These are phyloP conservation scores for Drosophila tani DNA, from an alignment of 1,140 invertebrate species.

Conservation along the genomic window DNA sequence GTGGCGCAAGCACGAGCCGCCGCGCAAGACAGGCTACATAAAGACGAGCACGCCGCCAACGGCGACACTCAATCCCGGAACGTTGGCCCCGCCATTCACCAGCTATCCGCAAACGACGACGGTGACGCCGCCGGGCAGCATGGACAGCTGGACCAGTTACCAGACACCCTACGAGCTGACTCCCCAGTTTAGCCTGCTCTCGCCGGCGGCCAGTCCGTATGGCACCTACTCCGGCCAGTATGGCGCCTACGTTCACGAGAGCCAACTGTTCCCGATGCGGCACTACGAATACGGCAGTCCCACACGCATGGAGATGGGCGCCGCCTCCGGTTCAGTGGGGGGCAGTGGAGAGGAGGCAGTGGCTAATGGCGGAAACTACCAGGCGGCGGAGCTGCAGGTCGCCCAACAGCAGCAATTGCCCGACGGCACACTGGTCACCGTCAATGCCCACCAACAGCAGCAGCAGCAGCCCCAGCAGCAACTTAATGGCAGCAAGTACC, in stretches of 20 bases:
- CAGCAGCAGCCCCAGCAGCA: slow-evolving; percentile 63
- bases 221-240: slow-evolving; percentile 84
- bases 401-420: slow-evolving; percentile 59
- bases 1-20: slow-evolving; percentile 99
- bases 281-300: slow-evolving; percentile 84
- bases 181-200: slow-evolving; percentile 90
- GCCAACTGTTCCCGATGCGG: slow-evolving; percentile 81
- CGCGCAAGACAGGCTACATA: slow-evolving; percentile 94
- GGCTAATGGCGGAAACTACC: slow-evolving; percentile 57
- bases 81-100: slow-evolving; percentile 89
- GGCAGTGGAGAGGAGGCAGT: slow-evolving; percentile 50
- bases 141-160: slow-evolving; percentile 91
- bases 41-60: slow-evolving; percentile 87
- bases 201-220: slow-evolving; percentile 89
- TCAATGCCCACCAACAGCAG: slow-evolving; percentile 59
- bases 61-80: slow-evolving; percentile 86
- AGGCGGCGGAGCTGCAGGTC: slow-evolving; percentile 58
- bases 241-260: slow-evolving; percentile 83
- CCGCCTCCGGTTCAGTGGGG: slow-evolving; percentile 37
- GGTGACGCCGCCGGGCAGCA: slow-evolving; percentile 87
- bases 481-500: slow-evolving; percentile 74
- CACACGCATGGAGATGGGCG: slow-evolving; percentile 71
- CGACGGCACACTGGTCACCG: slow-evolving; percentile 64
- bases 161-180: slow-evolving; percentile 91
- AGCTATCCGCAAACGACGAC: slow-evolving; percentile 87